Evolutionary conservation across 2,888 invertebrate species (phyloP).

Genomic region (Callyntrura guangdongensis): DNA sequence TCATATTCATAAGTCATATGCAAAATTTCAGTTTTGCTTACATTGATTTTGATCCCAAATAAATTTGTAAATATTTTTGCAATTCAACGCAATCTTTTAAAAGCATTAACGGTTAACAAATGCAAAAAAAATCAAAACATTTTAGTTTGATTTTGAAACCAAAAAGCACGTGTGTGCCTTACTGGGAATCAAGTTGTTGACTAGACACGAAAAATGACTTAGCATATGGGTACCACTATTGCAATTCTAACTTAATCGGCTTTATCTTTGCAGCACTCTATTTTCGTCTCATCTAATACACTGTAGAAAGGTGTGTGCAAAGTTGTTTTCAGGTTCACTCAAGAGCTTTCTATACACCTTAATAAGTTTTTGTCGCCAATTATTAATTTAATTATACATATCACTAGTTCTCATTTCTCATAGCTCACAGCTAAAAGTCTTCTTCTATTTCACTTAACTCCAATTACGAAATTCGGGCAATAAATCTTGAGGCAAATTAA

Average conservation of each 20-base stretch:
- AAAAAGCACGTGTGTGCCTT: too few relatives aligned
- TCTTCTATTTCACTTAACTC: conserved; percentile 8
- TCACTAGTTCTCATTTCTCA: not conserved
- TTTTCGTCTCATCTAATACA: not conserved
- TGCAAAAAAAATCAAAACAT: too few relatives aligned
- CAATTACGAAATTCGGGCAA: conserved; percentile 64
- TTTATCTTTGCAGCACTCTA: conserved; percentile 13
- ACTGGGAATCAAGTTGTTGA: too few relatives aligned
- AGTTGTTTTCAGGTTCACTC: conserved; percentile 20
- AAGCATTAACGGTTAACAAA: too few relatives aligned
- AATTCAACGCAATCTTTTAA: too few relatives aligned
- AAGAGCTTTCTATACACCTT: not conserved
- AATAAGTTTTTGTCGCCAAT: conserved; percentile 45
- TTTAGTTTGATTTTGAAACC: too few relatives aligned
- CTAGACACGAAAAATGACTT: conserved; percentile 2
- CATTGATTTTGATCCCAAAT: too few relatives aligned
- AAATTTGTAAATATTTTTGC: too few relatives aligned
- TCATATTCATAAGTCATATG: too few relatives aligned
- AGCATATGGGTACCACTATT: too few relatives aligned
- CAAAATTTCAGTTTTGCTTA: too few relatives aligned
- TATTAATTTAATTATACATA: conserved; percentile 64
- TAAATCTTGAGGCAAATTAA: conserved; percentile 53
- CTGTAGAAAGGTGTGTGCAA: not conserved
- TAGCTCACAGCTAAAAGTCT: not conserved
- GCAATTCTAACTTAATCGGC: not conserved